Evolutionary conservation across 2,797 vertebrate genomes (phyloP).

Genomic region (Rhinogobio ventralis): DNA sequence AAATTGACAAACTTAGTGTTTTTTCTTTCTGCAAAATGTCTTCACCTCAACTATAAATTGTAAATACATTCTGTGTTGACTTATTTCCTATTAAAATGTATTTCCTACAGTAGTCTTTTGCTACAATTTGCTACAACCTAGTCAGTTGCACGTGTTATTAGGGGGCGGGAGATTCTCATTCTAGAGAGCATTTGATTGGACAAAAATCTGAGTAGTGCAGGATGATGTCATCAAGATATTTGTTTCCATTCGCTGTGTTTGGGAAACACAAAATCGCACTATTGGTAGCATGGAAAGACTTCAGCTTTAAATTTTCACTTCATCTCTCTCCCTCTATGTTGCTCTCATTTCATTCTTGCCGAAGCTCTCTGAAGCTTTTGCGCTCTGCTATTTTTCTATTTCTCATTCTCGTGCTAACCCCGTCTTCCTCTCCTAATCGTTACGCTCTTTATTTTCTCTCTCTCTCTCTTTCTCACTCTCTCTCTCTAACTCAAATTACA

Average conservation of each 20-base stretch:
- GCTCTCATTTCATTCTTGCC: constrained; percentile 4
- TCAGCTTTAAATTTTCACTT: neutral
- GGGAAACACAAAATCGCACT: neutral
- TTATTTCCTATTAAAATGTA: no score
- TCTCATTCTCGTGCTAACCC: constrained; percentile 24
- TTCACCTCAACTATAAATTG: neutral
- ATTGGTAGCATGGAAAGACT: neutral
- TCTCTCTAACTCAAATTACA: constrained; percentile 47
- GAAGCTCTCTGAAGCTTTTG: constrained; percentile 22
- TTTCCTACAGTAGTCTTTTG: no score
- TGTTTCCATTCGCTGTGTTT: neutral
- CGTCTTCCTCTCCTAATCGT: constrained; percentile 38
- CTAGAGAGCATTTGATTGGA: neutral
- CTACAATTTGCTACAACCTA: no score
- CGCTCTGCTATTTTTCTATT: constrained; percentile 27
- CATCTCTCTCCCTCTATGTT: neutral
- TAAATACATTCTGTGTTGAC: neutral
- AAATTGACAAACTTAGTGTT: neutral
- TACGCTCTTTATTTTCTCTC: constrained; percentile 43
- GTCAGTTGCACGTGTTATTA: neutral
- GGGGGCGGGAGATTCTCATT: no score
- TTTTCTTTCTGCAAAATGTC: neutral
- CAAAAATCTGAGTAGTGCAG: neutral
- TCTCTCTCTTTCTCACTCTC: constrained; percentile 38
- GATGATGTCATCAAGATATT: constrained; percentile 15